A percentile compares a stretch with the other conserved stretches of the same genome.
Evolutionary conservation across 2,888 invertebrate species (phyloP).

Genomic region (Ormyrus rosae): DNA sequence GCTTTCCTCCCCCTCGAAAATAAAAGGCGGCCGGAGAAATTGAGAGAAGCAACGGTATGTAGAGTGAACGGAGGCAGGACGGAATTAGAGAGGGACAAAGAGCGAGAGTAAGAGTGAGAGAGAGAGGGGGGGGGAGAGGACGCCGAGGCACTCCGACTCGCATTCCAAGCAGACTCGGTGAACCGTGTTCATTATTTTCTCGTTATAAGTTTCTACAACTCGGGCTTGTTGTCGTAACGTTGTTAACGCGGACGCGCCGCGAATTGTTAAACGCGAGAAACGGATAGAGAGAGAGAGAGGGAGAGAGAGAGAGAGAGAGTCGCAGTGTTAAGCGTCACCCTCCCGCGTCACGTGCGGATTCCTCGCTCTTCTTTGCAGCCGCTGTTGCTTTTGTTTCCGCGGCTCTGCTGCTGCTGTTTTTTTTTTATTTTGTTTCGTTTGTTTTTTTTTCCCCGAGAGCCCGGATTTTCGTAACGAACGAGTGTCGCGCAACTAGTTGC

Average conservation of each 20-base stretch:
- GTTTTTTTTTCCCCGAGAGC: not conserved
- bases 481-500: conserved; percentile 50
- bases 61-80: conserved; percentile 23
- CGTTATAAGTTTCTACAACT: conserved; percentile 75
- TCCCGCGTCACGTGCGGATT: conserved; percentile 30
- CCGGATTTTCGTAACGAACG: conserved; percentile 53
- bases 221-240: conserved; percentile 74
- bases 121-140: conserved; percentile 7
- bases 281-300: conserved; percentile 7
- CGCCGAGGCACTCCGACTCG: conserved; percentile 64
- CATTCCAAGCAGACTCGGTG: conserved; percentile 73
- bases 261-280: conserved; percentile 71
- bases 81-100: conserved; percentile 18
- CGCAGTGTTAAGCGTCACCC: not conserved
- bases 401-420: not conserved
- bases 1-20: conserved; percentile 24
- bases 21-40: conserved; percentile 48
- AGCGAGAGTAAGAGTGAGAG: conserved; percentile 28
- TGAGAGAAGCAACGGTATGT: conserved; percentile 25
- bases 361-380: not conserved
- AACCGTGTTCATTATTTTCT: conserved; percentile 75
- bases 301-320: not conserved
- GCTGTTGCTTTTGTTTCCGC: conserved; percentile 14
- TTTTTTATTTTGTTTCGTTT: not conserved
- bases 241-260: conserved; percentile 73